phyloP scores from a whole-genome alignment of 1,140 invertebrate genomes.

The Macrosteles quadrilineatus region DNA sequence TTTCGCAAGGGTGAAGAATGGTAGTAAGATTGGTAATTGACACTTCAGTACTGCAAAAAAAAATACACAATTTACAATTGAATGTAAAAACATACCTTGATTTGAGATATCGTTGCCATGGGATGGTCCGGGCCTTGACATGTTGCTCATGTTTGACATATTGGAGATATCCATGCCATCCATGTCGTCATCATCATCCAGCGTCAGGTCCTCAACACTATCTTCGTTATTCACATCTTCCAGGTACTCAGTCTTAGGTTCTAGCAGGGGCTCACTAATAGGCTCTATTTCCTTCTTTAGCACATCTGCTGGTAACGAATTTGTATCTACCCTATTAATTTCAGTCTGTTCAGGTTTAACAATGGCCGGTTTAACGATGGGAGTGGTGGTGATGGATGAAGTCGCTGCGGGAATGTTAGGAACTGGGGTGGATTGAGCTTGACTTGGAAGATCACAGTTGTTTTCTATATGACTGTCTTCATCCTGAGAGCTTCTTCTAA shows the following conservation, averaged over 20 bases:
- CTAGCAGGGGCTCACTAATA: conserved; percentile 44
- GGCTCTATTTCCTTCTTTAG: conserved; percentile 43
- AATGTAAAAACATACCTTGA: conserved; percentile 52
- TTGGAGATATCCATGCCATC: conserved; percentile 45
- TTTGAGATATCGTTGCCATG: conserved; percentile 54
- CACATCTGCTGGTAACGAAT: conserved; percentile 23
- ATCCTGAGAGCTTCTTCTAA: conserved; percentile 42
- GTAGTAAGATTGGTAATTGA: too few relatives aligned
- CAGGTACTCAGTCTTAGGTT: conserved; percentile 75
- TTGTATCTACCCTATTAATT: conserved; percentile 14
- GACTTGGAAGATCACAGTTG: conserved; percentile 44
- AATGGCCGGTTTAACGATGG: conserved; percentile 27
- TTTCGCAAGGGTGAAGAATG: too few relatives aligned
- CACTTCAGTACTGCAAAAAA: too few relatives aligned
- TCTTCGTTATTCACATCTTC: conserved; percentile 69
- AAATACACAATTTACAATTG: too few relatives aligned
- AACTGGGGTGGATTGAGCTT: conserved; percentile 37
- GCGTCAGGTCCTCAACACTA: conserved; percentile 77
- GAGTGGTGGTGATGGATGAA: conserved; percentile 21
- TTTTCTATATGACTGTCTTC: conserved; percentile 38
- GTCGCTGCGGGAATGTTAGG: conserved; percentile 45
- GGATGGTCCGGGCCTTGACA: conserved; percentile 55
- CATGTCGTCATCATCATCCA: conserved; percentile 75
- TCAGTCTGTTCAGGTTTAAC: conserved; percentile 21
- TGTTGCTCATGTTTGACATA: conserved; percentile 47